Conservation (phyloP, 2,888 invertebrate genomes). For the Lottia scabra region DNA sequence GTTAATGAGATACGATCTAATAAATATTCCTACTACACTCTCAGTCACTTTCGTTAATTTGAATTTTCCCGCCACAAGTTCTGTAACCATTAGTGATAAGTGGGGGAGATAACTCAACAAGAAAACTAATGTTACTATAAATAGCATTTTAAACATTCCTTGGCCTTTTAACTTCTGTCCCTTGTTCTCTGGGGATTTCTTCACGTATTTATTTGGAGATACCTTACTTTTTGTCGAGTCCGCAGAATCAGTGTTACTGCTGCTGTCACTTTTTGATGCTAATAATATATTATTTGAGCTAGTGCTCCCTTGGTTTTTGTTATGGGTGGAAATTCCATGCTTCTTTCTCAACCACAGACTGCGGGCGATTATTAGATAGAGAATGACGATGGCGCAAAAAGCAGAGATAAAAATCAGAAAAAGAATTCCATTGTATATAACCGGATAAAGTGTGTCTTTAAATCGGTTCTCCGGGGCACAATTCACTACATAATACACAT, state of each 20-base stretch:
- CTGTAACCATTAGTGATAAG: conserved; percentile 2
- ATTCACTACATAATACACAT: background rate
- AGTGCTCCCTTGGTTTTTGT: background rate
- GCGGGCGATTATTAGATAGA: background rate
- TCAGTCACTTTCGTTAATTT: background rate
- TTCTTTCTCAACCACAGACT: background rate
- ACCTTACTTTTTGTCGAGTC: background rate
- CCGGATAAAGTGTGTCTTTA: background rate
- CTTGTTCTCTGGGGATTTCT: background rate
- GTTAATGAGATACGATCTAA: conserved; percentile 10
- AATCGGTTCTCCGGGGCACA: conserved; percentile 5
- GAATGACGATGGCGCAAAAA: background rate
- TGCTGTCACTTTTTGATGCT: background rate
- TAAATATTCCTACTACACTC: conserved; percentile 5
- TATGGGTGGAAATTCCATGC: background rate
- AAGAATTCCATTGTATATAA: background rate
- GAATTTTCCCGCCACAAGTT: background rate
- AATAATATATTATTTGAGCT: background rate
- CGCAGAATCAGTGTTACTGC: background rate
- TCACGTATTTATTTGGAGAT: background rate
- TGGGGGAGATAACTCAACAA: conserved; percentile 8
- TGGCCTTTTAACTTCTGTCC: background rate
- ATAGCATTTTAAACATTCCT: conserved; percentile 7
- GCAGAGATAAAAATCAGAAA: conserved; percentile 5
- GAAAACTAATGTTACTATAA: conserved; percentile 6